A percentile compares a stretch with the other conserved stretches of the same genome.
phyloP scores from a whole-genome alignment of 2,888 invertebrate species.

The Drosophila eohydei region DNA sequence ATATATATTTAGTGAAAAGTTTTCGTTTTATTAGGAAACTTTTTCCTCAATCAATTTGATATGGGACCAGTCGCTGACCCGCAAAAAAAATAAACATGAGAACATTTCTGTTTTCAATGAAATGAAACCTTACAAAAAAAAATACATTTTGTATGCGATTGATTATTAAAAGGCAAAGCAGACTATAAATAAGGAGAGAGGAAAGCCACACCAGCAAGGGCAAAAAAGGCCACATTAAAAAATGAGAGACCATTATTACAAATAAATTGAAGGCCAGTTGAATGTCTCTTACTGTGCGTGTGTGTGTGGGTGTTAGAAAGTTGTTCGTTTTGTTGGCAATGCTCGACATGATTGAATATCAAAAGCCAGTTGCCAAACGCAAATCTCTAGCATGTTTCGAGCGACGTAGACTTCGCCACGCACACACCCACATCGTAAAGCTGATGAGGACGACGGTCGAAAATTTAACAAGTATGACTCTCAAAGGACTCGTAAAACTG shows the following conservation, averaged over 20 bases:
- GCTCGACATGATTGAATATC: slow-evolving; percentile 75
- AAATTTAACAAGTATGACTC: slow-evolving; percentile 72
- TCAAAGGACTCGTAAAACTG: slow-evolving; percentile 78
- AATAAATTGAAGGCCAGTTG: slow-evolving; percentile 67
- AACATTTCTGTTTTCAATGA: slow-evolving; percentile 38
- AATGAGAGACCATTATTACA: slow-evolving; percentile 69
- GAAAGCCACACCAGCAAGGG: background rate
- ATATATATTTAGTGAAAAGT: slow-evolving; percentile 26
- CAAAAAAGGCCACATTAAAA: slow-evolving; percentile 62
- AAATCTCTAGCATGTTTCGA: slow-evolving; percentile 75
- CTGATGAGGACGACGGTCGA: slow-evolving; percentile 33
- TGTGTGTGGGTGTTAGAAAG: slow-evolving; percentile 26
- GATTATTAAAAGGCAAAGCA: slow-evolving; percentile 46
- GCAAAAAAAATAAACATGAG: slow-evolving; percentile 27
- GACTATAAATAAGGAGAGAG: slow-evolving; percentile 21
- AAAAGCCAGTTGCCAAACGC: slow-evolving; percentile 72
- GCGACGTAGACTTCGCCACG: slow-evolving; percentile 18
- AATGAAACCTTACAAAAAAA: slow-evolving; percentile 45
- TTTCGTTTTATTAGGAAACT: slow-evolving; percentile 16
- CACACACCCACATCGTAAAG: background rate
- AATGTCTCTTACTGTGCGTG: slow-evolving; percentile 42
- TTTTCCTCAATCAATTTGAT: slow-evolving; percentile 53
- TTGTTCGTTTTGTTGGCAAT: slow-evolving; percentile 52
- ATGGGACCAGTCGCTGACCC: slow-evolving; percentile 33
- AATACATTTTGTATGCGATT: slow-evolving; percentile 50